Evolutionary conservation across 2,888 invertebrate genomes (phyloP).

Genomic region (Rhamnusium bicolor): DNA sequence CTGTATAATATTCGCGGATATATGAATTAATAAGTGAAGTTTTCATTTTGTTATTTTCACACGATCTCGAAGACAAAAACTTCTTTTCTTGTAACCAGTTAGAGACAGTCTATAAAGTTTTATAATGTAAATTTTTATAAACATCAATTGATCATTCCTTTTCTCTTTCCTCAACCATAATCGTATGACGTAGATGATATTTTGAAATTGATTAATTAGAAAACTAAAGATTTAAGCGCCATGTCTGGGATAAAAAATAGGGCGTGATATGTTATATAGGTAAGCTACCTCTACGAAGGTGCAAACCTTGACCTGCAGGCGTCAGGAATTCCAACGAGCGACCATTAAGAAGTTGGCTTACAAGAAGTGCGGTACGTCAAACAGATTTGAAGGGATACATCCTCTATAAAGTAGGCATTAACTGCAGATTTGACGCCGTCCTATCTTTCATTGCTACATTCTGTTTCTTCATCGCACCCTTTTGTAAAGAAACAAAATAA

Average conservation of each 20-base stretch:
- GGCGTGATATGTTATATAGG: slow-evolving; percentile 31
- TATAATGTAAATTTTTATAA: too few species aligned
- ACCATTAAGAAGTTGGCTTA: slow-evolving; percentile 36
- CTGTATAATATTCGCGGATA: too few species aligned
- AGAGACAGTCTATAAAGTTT: too few species aligned
- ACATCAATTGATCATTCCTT: too few species aligned
- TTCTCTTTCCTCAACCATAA: too few species aligned
- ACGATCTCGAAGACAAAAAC: too few species aligned
- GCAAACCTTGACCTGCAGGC: slow-evolving; percentile 43
- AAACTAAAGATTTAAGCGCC: slow-evolving; percentile 29
- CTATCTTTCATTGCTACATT: slow-evolving; percentile 33
- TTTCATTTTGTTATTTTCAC: too few species aligned
- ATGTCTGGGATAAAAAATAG: slow-evolving; percentile 29
- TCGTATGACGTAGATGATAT: background rate
- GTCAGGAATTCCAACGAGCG: slow-evolving; percentile 31
- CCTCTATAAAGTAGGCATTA: slow-evolving; percentile 33
- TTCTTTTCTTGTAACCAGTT: too few species aligned
- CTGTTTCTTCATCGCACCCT: slow-evolving; percentile 31
- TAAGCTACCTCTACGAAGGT: slow-evolving; percentile 29
- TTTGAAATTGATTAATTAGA: background rate
- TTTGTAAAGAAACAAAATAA: slow-evolving; percentile 33
- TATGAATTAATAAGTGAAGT: too few species aligned
- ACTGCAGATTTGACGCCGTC: slow-evolving; percentile 36
- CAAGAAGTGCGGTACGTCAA: slow-evolving; percentile 41
- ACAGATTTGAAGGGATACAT: slow-evolving; percentile 32